Evolutionary conservation across 2,888 invertebrate genomes (phyloP).

Genomic region (Lasiommata megera): DNA sequence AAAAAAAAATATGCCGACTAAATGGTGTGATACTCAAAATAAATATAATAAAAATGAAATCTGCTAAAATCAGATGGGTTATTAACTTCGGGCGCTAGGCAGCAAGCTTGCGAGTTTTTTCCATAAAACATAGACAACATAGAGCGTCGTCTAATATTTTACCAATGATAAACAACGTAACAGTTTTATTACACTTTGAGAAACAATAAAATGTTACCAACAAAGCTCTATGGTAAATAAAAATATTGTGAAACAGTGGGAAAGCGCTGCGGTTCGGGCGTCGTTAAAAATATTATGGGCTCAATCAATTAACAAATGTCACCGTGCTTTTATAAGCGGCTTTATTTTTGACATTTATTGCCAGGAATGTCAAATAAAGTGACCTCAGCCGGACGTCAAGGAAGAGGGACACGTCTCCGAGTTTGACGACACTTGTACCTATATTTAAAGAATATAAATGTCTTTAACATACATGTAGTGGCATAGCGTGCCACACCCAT

Average conservation of each 20-base stretch:
- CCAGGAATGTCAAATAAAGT: conserved; percentile 35
- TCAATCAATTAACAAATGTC: conserved; percentile 69
- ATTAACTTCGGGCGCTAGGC: neutral
- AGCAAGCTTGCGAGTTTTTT: neutral
- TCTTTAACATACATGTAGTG: neutral
- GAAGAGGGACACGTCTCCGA: neutral
- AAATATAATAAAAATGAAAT: no score
- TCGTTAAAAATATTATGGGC: conserved; percentile 69
- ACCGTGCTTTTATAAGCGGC: conserved; percentile 57
- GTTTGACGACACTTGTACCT: neutral
- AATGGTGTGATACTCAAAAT: no score
- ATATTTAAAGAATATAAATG: neutral
- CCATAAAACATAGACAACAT: neutral
- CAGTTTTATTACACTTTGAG: conserved; percentile 60
- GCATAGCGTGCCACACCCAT: neutral
- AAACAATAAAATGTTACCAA: conserved; percentile 62
- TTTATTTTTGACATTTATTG: conserved; percentile 70
- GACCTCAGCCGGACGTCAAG: conserved; percentile 22
- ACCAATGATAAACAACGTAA: conserved; percentile 20
- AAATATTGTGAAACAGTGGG: conserved; percentile 57
- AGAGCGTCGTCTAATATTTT: conserved; percentile 7
- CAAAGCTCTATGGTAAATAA: conserved; percentile 68
- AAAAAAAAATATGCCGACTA: no score
- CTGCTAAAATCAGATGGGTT: no score
- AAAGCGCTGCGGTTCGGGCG: conserved; percentile 49